A percentile compares a stretch with the other conserved stretches of the same genome.
Evolutionary conservation across 2,888 invertebrate genomes (phyloP).

Genomic region (Iselma pallidipennis): DNA sequence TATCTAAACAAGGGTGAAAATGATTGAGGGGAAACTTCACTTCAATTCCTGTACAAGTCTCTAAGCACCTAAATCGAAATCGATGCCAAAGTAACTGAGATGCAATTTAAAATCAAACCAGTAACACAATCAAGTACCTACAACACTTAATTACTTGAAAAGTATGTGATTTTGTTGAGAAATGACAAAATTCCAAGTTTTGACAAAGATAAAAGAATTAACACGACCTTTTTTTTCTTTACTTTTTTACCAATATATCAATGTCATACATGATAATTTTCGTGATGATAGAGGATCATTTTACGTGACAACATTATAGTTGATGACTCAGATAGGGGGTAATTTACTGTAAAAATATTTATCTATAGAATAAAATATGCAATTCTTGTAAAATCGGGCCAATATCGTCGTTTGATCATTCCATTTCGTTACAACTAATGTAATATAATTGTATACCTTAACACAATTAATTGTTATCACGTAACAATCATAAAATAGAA

Average conservation of each 20-base stretch:
- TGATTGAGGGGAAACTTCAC: not conserved
- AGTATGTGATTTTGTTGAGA: not conserved
- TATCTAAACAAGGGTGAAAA: constrained; percentile 2
- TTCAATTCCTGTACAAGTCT: not conserved
- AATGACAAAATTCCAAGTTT: not conserved
- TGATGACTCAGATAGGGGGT: too few relatives aligned
- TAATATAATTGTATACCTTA: constrained; percentile 14
- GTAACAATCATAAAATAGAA: constrained; percentile 27
- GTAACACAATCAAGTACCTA: not conserved
- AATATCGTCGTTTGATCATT: constrained; percentile 3
- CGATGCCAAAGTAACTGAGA: not conserved
- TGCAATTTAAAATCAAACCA: not conserved
- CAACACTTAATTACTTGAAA: not conserved
- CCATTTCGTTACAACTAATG: constrained; percentile 6
- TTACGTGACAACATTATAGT: too few relatives aligned
- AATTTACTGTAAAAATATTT: too few relatives aligned
- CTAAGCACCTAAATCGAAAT: not conserved
- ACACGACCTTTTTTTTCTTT: not conserved
- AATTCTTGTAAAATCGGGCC: too few relatives aligned
- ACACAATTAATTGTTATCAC: constrained; percentile 27
- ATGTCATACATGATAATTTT: not conserved
- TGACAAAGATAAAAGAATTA: not conserved
- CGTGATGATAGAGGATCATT: too few relatives aligned
- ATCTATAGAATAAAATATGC: too few relatives aligned
- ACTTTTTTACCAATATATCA: not conserved